Evolutionary conservation across 2,797 vertebrate species (phyloP), one percentile per base, ranked within the genome.

Genomic region (Anguilla megastoma): DNA sequence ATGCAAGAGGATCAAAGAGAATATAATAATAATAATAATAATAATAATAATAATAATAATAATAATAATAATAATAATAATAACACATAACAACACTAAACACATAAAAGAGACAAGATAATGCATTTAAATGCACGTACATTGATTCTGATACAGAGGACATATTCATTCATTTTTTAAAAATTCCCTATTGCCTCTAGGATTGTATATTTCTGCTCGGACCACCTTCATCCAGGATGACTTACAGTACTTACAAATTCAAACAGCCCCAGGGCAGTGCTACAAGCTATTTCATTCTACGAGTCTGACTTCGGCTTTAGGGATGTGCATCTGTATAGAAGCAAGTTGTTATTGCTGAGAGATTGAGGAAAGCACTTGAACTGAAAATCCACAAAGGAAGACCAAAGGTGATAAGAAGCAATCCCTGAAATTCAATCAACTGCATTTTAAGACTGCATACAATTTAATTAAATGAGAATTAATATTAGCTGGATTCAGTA

Each of bases 321-420:
- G 76, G 76, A 80, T 21, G 16, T 48, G 8, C 41, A 82, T 48
- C 21, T 21, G 10, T 82, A n/a, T 14, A n/a, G 79, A 50, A n/a
- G 45, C 41, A 50, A 50, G 45, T 82, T 82, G 21, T 50, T 82
- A 82, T 82, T 82, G 41, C 41, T 82, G 79, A 82, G 21, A 50
- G 24, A 82, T 10, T 50, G 21, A 18, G 41, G 12, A 82, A 50
- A 82, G 18, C 6, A n/a, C 6, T 50, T 24, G 79, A 10, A 79
- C 14, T 45, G 30, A 82, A 82, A 82, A 48, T 48, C 2, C 76
- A 21, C 16, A 80, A 9, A 21, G 18, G 33, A 80, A 24, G 3
- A 36, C 14, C 76, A 45, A 80, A 80, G 71, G 71, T 12, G 30
- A 33, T 36, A 69, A 69, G n/a, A 27, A 8, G 9, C n/a, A 63